Percentiles rank a stretch among this genome's conserved stretches.
Conservation (phyloP, 2,113 vertebrate genomes). For the Syngnathus floridae region DNA sequence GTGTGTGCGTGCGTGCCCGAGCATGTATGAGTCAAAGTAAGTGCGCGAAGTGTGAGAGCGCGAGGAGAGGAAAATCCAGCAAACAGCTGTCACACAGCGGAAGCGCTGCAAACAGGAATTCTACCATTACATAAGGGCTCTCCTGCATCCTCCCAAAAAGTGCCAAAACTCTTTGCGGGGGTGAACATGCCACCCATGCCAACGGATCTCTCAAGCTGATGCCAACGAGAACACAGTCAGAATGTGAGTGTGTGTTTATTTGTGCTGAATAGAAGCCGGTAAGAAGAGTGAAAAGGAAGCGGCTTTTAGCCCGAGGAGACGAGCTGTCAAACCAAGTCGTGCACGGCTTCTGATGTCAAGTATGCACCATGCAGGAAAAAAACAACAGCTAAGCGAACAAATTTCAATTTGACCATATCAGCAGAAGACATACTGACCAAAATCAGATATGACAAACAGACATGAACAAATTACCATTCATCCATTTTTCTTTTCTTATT, state of each 20-base stretch:
- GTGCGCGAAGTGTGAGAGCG: neutral
- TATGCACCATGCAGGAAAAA: neutral
- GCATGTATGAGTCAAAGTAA: neutral
- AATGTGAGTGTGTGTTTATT: slow-evolving; percentile 3
- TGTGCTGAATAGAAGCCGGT: slow-evolving; percentile 34
- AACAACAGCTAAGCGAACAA: neutral
- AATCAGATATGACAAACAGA: neutral
- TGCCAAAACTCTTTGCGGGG: slow-evolving; percentile 39
- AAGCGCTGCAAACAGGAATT: slow-evolving; percentile 18
- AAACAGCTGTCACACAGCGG: slow-evolving; percentile 40
- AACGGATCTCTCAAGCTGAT: neutral
- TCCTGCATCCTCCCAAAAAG: slow-evolving; percentile 13
- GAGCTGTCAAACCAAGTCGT: slow-evolving; percentile 41
- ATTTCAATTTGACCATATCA: neutral
- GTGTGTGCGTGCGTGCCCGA: neutral
- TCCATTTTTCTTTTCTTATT: too few species aligned
- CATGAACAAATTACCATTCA: neutral
- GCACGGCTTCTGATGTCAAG: slow-evolving; percentile 30
- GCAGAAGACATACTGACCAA: neutral
- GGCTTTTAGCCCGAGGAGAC: slow-evolving; percentile 48
- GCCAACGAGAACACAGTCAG: too few species aligned
- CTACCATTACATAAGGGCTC: slow-evolving; percentile 13
- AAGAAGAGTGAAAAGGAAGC: slow-evolving; percentile 55
- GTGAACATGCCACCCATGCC: slow-evolving; percentile 23
- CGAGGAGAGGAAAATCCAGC: slow-evolving; percentile 34